phyloP scores from a whole-genome alignment of 1,140 invertebrate genomes.

The Dinothrombium tinctorium region DNA sequence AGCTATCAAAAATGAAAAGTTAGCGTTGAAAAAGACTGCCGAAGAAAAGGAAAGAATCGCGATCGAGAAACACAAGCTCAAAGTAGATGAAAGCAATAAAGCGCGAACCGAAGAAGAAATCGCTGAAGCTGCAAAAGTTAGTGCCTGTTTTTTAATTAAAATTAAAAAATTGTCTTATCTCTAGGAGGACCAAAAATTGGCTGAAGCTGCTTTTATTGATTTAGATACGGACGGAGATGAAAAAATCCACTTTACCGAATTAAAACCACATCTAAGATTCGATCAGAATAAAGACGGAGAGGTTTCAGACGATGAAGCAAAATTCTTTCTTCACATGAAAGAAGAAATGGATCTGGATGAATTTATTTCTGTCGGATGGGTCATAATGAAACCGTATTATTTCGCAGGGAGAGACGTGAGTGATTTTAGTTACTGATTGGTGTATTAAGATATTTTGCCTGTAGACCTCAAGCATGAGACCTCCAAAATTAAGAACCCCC shows the following conservation, averaged over 20 bases:
- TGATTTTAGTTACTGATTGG: not conserved
- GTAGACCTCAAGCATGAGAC: too few relatives aligned
- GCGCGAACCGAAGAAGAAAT: slow-evolving; percentile 17
- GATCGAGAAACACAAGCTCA: slow-evolving; percentile 9
- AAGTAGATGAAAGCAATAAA: slow-evolving; percentile 17
- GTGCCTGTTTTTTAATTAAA: too few relatives aligned
- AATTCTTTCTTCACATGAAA: slow-evolving; percentile 46
- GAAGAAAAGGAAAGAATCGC: slow-evolving; percentile 12
- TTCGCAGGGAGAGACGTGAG: slow-evolving; percentile 31
- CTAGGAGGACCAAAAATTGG: slow-evolving; percentile 29
- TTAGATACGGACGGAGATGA: slow-evolving; percentile 53
- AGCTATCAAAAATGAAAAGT: slow-evolving; percentile 41
- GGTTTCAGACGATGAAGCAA: slow-evolving; percentile 59
- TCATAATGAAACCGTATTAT: slow-evolving; percentile 49
- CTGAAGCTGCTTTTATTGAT: slow-evolving; percentile 38
- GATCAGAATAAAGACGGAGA: slow-evolving; percentile 67
- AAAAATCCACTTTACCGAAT: slow-evolving; percentile 42
- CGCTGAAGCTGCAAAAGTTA: slow-evolving; percentile 15
- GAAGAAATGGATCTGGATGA: slow-evolving; percentile 40
- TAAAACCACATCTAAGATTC: slow-evolving; percentile 48
- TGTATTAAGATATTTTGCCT: too few relatives aligned
- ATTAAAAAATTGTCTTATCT: too few relatives aligned
- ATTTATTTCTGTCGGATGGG: slow-evolving; percentile 41
- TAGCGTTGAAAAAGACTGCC: slow-evolving; percentile 19
- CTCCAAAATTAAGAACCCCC: too few relatives aligned